Evolutionary conservation across 2,797 vertebrate species (phyloP).

Genomic region (Lepilemur septentrionalis): DNA sequence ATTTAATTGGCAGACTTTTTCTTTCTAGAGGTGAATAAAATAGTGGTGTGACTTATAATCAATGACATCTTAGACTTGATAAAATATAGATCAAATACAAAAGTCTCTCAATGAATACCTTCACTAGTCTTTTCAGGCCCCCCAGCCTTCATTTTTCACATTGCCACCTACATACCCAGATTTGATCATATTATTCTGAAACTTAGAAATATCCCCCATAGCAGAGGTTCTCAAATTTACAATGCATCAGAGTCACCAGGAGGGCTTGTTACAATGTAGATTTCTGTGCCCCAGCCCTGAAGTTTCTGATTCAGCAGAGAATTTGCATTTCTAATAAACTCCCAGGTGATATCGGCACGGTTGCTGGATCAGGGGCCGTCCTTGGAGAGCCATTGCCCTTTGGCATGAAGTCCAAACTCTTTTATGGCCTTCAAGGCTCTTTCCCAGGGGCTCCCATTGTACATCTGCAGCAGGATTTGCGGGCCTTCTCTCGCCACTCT

Average conservation of each 20-base stretch:
- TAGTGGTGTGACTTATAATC: background rate
- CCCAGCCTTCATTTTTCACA: background rate
- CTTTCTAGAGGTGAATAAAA: background rate
- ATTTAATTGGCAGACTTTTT: conserved; percentile 21
- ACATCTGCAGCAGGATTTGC: too few species aligned
- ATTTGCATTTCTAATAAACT: background rate
- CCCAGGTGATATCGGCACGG: background rate
- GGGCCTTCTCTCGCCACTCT: background rate
- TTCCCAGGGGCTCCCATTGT: fast-evolving
- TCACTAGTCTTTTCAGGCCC: background rate
- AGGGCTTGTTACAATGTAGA: background rate
- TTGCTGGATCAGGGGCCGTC: too few species aligned
- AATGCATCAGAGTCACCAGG: background rate
- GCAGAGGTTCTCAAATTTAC: background rate
- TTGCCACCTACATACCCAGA: background rate
- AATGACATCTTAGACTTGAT: background rate
- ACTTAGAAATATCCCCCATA: background rate
- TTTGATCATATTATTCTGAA: background rate
- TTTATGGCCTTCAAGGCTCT: background rate
- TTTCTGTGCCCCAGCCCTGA: background rate
- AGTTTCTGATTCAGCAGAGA: background rate
- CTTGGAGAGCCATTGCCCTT: background rate
- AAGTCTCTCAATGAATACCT: background rate
- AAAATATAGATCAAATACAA: background rate
- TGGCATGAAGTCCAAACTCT: background rate